Evolutionary conservation across 1,140 invertebrate species (phyloP).

Genomic region (Oryzaephilus surinamensis): DNA sequence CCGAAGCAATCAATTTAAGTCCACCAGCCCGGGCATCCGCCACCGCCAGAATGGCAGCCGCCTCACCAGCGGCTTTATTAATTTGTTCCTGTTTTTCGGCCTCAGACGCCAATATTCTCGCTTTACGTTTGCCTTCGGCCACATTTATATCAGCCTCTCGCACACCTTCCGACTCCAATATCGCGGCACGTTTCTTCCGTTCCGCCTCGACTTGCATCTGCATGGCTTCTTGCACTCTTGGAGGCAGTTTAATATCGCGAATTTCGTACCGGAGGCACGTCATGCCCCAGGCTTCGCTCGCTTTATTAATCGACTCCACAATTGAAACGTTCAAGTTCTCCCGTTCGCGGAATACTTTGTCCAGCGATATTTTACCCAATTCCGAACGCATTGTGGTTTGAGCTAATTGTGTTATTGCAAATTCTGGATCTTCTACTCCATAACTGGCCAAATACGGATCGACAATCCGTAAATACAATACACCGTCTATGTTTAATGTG

Average conservation of each 20-base stretch:
- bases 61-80: slow-evolving; percentile 78
- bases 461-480: slow-evolving; percentile 87
- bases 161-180: slow-evolving; percentile 93
- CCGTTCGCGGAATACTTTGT: slow-evolving; percentile 94
- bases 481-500: slow-evolving; percentile 92
- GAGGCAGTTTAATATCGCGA: slow-evolving; percentile 86
- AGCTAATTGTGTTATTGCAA: slow-evolving; percentile 96
- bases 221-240: slow-evolving; percentile 95
- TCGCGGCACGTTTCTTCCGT: slow-evolving; percentile 88
- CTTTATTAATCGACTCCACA: slow-evolving; percentile 96
- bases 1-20: slow-evolving; percentile 59
- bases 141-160: slow-evolving; percentile 95
- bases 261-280: slow-evolving; percentile 98
- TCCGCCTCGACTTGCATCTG: slow-evolving; percentile 99
- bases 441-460: slow-evolving; percentile 94
- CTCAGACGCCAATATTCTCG: slow-evolving; percentile 87
- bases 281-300: slow-evolving; percentile 95
- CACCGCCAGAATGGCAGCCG: slow-evolving; percentile 73
- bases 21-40: slow-evolving; percentile 75
- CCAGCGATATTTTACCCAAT: slow-evolving; percentile 94
- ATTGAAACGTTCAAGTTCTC: slow-evolving; percentile 94
- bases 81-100: slow-evolving; percentile 79
- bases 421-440: slow-evolving; percentile 98
- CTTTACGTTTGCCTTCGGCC: slow-evolving; percentile 86
- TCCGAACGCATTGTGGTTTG: slow-evolving; percentile 99